These are phyloP conservation scores for Emydura subglobosa DNA, from an alignment of 2,113 vertebrate species.

Conservation along the genomic window DNA sequence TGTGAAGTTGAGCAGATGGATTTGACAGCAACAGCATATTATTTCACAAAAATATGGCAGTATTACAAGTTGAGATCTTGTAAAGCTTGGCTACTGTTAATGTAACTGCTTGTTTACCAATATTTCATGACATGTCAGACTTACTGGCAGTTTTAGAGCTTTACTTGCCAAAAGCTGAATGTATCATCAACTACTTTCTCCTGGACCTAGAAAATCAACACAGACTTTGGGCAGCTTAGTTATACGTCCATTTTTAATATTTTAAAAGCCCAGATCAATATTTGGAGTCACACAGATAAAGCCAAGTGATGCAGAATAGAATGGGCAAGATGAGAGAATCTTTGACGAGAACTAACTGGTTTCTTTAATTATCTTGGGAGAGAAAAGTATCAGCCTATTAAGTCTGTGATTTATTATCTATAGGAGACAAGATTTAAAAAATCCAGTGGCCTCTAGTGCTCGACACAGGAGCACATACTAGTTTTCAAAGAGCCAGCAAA, in stretches of 20 bases:
- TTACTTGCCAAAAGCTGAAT: neutral
- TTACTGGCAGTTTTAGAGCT: neutral
- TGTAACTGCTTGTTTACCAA: constrained; percentile 57
- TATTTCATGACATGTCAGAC: constrained; percentile 49
- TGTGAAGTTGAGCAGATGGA: constrained; percentile 53
- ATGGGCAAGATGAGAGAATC: neutral
- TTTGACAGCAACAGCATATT: constrained; percentile 51
- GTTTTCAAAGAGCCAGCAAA: neutral
- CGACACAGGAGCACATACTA: neutral
- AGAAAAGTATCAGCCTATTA: neutral
- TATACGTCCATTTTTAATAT: neutral
- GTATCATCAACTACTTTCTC: constrained; percentile 1
- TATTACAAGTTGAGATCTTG: constrained; percentile 60
- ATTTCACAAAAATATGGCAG: constrained; percentile 53
- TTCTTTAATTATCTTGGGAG: neutral
- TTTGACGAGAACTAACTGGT: neutral
- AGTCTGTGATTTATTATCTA: neutral
- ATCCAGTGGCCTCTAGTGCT: neutral
- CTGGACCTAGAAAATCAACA: neutral
- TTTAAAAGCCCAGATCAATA: neutral
- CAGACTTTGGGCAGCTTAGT: neutral
- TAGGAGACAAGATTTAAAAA: neutral
- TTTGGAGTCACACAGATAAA: neutral
- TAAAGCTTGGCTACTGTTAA: constrained; percentile 53
- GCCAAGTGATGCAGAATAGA: neutral